These are phyloP conservation scores for Neolamprologus variostigma DNA, from an alignment of 2,113 vertebrate genomes.

Conservation along the genomic window DNA sequence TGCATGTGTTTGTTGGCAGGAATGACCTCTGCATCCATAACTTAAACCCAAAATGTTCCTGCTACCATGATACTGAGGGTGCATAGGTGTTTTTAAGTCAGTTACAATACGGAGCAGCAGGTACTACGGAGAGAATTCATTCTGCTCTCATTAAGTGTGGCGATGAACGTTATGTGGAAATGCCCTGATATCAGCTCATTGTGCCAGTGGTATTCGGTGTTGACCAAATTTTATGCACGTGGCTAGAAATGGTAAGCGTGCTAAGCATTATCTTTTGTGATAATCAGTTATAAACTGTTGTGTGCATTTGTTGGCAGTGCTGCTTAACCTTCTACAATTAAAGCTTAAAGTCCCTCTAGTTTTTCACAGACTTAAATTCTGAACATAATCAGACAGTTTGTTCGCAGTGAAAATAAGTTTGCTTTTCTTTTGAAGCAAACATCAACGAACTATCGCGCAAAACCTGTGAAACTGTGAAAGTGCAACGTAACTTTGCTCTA, in stretches of 20 bases:
- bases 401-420: not conserved
- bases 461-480: not conserved
- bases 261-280: not conserved
- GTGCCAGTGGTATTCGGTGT: not conserved
- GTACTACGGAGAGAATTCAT: not conserved
- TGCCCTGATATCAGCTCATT: not conserved
- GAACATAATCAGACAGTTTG: not conserved
- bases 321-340: not conserved
- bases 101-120: not conserved
- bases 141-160: not conserved
- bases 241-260: not conserved
- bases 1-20: not conserved
- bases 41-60: not conserved
- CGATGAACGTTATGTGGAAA: not conserved
- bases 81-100: not conserved
- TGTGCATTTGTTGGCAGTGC: not conserved
- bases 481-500: not conserved
- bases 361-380: not conserved
- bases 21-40: fast-evolving
- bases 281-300: not conserved
- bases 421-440: not conserved
- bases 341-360: not conserved
- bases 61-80: not conserved
- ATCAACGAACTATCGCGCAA: fast-evolving
- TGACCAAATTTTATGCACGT: not conserved